Evolutionary conservation across 1,140 invertebrate species (phyloP).

Genomic region (Subanguina moxae): DNA sequence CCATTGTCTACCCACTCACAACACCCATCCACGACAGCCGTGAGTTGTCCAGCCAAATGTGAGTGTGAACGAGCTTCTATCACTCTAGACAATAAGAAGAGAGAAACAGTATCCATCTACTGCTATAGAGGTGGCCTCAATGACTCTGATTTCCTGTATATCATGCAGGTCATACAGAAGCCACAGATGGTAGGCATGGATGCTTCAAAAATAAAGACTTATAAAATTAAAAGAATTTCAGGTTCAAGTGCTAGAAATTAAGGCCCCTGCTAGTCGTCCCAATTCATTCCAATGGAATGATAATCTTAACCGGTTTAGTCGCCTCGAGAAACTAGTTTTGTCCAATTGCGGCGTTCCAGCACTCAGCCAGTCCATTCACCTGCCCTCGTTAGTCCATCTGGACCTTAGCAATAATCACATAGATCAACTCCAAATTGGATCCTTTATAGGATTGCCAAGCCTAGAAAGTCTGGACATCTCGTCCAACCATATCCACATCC

Average conservation of each 20-base stretch:
- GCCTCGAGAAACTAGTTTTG: conserved; percentile 37
- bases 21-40: background rate
- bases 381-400: conserved; percentile 37
- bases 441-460: conserved; percentile 45
- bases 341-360: conserved; percentile 50
- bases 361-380: conserved; percentile 39
- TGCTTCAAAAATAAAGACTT: background rate
- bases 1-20: background rate
- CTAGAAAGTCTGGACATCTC: conserved; percentile 46
- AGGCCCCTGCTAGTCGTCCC: conserved; percentile 29
- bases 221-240: conserved; percentile 8
- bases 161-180: conserved; percentile 44
- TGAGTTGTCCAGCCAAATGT: conserved; percentile 28
- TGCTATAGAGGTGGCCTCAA: conserved; percentile 50
- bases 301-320: conserved; percentile 50
- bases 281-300: conserved; percentile 54
- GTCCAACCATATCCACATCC: conserved; percentile 36
- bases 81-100: conserved; percentile 6
- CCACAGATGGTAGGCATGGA: background rate
- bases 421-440: conserved; percentile 42
- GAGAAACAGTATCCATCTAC: conserved; percentile 28
- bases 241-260: conserved; percentile 42
- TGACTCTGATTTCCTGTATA: conserved; percentile 45
- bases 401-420: conserved; percentile 46
- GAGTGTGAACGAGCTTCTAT: conserved; percentile 16